Evolutionary conservation across 30 jellyfish, hydroid and myxozoan species (phyloP).

Genomic region (Cassiopea xamachana): DNA sequence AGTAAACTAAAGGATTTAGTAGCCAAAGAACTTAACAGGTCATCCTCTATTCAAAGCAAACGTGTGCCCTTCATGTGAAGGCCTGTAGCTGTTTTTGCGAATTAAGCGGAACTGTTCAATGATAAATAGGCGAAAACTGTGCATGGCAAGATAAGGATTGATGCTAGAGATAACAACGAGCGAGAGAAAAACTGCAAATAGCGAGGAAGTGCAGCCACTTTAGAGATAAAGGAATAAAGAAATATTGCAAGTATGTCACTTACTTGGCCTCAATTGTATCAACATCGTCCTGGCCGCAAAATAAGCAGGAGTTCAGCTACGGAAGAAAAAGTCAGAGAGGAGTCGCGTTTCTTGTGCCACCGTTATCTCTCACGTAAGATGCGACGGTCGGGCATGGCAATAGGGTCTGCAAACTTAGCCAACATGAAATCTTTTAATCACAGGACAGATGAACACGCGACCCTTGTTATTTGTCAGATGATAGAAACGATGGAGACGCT

Average conservation of each 20-base stretch:
- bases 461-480: constrained; percentile 60
- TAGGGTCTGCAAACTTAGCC: constrained; percentile 68
- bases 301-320: not conserved
- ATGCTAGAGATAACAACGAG: not conserved
- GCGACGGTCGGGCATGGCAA: constrained; percentile 67
- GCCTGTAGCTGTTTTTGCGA: not conserved
- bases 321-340: constrained; percentile 39
- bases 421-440: constrained; percentile 42
- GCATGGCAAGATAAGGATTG: not conserved
- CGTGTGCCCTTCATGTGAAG: not conserved
- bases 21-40: too few species aligned
- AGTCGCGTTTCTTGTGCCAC: constrained; percentile 75
- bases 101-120: too few species aligned
- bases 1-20: too few species aligned
- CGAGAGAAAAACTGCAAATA: not conserved
- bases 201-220: not conserved
- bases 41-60: too few species aligned
- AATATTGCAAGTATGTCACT: constrained; percentile 25
- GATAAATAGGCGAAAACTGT: too few species aligned
- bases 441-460: constrained; percentile 68
- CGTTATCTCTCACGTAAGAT: constrained; percentile 71
- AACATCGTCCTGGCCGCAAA: constrained; percentile 62
- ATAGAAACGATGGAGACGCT: constrained; percentile 65
- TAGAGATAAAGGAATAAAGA: not conserved
- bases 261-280: constrained; percentile 65